Conservation (phyloP, 2,888 invertebrate genomes). For the Gibbula magus region DNA sequence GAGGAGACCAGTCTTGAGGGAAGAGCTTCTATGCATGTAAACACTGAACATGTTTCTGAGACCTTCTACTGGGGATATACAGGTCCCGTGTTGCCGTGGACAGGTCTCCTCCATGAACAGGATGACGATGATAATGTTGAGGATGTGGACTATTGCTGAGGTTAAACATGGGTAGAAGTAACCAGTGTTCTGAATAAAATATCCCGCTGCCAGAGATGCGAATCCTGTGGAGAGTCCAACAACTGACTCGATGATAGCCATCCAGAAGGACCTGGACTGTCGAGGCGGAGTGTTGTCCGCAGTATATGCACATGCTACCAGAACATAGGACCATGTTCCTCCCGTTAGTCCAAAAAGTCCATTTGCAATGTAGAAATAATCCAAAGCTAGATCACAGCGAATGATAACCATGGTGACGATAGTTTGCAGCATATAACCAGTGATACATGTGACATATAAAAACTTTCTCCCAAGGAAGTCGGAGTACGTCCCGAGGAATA, state of each 20-base stretch:
- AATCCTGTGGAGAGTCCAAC: constrained; percentile 30
- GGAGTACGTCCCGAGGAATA: constrained; percentile 45
- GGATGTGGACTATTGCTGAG: background rate
- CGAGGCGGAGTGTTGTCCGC: constrained; percentile 37
- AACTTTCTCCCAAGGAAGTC: constrained; percentile 45
- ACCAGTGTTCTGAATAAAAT: constrained; percentile 39
- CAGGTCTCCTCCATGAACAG: constrained; percentile 15
- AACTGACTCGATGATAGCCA: constrained; percentile 36
- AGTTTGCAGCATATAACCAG: constrained; percentile 34
- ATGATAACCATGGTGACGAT: constrained; percentile 36
- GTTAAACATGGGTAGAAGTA: constrained; percentile 28
- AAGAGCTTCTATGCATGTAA: background rate
- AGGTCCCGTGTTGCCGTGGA: background rate
- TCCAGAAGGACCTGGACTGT: constrained; percentile 35
- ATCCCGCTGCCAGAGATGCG: constrained; percentile 33
- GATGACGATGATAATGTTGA: background rate
- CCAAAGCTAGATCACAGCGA: constrained; percentile 46
- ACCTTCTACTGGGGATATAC: background rate
- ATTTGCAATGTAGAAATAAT: constrained; percentile 46
- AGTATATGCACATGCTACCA: constrained; percentile 38
- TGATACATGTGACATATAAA: constrained; percentile 37
- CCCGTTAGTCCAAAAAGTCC: constrained; percentile 38
- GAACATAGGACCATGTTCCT: constrained; percentile 12
- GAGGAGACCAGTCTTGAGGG: background rate
- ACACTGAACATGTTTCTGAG: background rate